These are phyloP conservation scores for Chalcosyrphus nemorum DNA, from an alignment of 2,888 invertebrate species.

Conservation along the genomic window DNA sequence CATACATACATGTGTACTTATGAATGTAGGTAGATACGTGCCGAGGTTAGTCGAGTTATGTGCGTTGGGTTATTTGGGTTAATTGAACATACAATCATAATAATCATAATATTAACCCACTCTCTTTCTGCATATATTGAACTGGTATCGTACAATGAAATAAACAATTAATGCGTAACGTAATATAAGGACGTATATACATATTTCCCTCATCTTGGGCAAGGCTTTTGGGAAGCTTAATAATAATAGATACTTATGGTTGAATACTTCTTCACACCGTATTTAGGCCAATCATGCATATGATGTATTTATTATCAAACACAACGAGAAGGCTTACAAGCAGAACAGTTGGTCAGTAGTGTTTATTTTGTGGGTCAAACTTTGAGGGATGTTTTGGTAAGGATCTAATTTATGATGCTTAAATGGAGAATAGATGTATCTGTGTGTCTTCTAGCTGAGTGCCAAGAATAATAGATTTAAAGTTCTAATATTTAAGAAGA, in stretches of 20 bases:
- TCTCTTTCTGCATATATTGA: background rate
- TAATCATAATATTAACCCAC: background rate
- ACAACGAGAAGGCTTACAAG: background rate
- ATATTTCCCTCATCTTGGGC: background rate
- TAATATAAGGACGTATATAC: background rate
- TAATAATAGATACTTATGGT: background rate
- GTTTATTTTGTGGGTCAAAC: background rate
- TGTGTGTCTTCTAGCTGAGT: too few relatives aligned
- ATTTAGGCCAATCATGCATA: background rate
- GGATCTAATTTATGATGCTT: background rate
- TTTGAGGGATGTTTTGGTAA: background rate
- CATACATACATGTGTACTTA: too few relatives aligned
- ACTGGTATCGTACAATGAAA: background rate
- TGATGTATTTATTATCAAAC: background rate
- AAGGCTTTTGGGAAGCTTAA: background rate
- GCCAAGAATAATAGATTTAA: too few relatives aligned
- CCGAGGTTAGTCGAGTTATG: background rate
- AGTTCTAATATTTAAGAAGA: too few relatives aligned
- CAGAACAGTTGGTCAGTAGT: background rate
- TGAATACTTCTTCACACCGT: background rate
- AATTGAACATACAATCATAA: background rate
- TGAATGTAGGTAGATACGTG: too few relatives aligned
- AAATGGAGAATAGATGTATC: too few relatives aligned
- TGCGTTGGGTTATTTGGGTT: background rate
- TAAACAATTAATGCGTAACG: background rate